phyloP scores from a whole-genome alignment of 2,888 invertebrate species.

The Folsomia candida region DNA sequence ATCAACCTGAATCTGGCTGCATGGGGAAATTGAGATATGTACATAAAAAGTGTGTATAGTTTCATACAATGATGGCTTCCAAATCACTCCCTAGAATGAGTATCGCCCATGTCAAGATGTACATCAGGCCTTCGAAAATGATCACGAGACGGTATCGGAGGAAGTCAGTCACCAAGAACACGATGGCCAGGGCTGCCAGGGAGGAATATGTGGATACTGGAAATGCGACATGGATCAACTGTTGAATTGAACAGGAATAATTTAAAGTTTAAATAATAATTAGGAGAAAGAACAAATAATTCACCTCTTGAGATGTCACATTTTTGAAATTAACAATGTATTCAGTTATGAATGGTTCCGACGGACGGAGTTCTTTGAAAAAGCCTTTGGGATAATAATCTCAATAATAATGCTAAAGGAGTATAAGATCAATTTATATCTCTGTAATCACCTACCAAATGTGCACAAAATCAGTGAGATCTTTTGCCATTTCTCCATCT shows the following conservation, averaged over 20 bases:
- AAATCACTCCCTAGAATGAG: slow-evolving; percentile 63
- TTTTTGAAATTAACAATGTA: slow-evolving; percentile 76
- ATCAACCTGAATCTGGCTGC: too few species aligned
- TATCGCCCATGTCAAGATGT: slow-evolving; percentile 70
- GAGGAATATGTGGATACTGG: slow-evolving; percentile 58
- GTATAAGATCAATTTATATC: too few species aligned
- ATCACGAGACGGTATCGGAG: slow-evolving; percentile 82
- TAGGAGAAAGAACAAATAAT: too few species aligned
- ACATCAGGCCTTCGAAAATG: slow-evolving; percentile 71
- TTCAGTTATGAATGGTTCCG: slow-evolving; percentile 79
- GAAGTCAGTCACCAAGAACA: slow-evolving; percentile 81
- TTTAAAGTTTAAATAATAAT: background rate
- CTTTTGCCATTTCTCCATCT: slow-evolving; percentile 61
- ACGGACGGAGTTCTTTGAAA: slow-evolving; percentile 79
- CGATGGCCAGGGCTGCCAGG: slow-evolving; percentile 61
- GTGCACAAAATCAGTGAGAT: slow-evolving; percentile 70
- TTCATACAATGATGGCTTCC: slow-evolving; percentile 33
- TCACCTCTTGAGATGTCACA: slow-evolving; percentile 68
- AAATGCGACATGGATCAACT: slow-evolving; percentile 54
- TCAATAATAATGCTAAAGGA: too few species aligned
- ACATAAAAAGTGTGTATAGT: too few species aligned
- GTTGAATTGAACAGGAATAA: background rate
- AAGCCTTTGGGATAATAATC: too few species aligned
- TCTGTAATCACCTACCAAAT: slow-evolving; percentile 59
- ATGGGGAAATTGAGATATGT: too few species aligned